phyloP scores from a whole-genome alignment of 2,113 vertebrate species.

The Chascanopsetta lugubris region DNA sequence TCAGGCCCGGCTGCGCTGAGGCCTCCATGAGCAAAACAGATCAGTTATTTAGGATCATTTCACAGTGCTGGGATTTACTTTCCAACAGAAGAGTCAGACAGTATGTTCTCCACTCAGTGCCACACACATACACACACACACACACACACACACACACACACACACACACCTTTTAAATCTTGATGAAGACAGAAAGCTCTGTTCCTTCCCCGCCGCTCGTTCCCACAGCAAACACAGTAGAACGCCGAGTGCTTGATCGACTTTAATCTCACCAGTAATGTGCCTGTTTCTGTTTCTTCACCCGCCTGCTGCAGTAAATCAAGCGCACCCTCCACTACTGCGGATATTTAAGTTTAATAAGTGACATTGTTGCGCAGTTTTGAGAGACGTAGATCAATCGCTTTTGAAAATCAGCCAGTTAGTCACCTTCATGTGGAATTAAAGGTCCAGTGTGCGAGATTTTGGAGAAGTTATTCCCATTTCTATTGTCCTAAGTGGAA shows the following conservation, averaged over 20 bases:
- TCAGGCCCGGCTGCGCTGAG: conserved; percentile 32
- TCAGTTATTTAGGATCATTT: conserved; percentile 64
- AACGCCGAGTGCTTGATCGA: conserved; percentile 63
- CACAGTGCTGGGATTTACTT: conserved; percentile 44
- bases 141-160: conserved; percentile 6
- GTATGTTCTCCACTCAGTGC: neutral
- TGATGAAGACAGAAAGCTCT: conserved; percentile 63
- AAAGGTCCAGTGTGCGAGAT: too few relatives aligned
- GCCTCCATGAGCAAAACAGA: conserved; percentile 67
- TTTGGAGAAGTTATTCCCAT: too few relatives aligned
- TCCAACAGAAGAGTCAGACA: conserved; percentile 12
- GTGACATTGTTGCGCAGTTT: conserved; percentile 54
- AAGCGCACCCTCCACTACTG: conserved; percentile 47
- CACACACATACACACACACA: neutral
- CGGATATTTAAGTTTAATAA: conserved; percentile 66
- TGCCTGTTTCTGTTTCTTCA: conserved; percentile 58
- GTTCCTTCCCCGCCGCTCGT: conserved; percentile 52
- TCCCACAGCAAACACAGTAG: conserved; percentile 68
- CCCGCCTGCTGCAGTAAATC: conserved; percentile 64
- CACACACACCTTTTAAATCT: conserved; percentile 46
- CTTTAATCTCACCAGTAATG: conserved; percentile 68
- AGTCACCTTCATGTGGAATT: neutral
- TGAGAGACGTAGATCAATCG: conserved; percentile 19
- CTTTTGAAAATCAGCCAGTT: conserved; percentile 10
- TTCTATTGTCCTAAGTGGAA: too few relatives aligned